These are phyloP conservation scores for Eubucco bourcierii DNA, from an alignment of 2,113 vertebrate genomes.

Conservation along the genomic window DNA sequence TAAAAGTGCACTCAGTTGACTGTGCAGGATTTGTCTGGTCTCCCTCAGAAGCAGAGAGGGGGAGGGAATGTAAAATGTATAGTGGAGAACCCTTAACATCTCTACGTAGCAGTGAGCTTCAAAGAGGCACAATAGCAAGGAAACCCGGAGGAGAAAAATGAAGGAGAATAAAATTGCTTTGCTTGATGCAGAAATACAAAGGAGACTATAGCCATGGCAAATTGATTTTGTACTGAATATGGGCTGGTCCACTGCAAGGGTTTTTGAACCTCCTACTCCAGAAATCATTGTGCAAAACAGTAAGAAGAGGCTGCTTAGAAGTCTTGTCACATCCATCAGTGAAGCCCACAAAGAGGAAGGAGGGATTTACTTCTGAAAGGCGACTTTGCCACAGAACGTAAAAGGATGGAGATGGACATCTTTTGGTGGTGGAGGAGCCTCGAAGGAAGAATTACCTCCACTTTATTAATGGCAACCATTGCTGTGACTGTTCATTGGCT, in stretches of 20 bases:
- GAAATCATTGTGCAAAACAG: constrained; percentile 71
- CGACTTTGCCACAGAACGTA: constrained; percentile 65
- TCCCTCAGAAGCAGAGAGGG: background rate
- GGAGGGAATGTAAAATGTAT: background rate
- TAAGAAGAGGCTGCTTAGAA: constrained; percentile 68
- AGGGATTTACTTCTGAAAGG: constrained; percentile 66
- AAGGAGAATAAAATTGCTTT: constrained; percentile 38
- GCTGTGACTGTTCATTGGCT: background rate
- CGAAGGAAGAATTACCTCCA: constrained; percentile 27
- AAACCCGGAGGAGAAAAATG: constrained; percentile 32
- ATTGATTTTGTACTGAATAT: constrained; percentile 71
- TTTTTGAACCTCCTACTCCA: constrained; percentile 62
- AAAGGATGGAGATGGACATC: constrained; percentile 53
- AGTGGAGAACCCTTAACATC: constrained; percentile 16
- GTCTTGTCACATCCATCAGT: constrained; percentile 74
- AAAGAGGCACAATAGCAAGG: constrained; percentile 35
- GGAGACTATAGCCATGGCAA: constrained; percentile 64
- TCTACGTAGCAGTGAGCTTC: constrained; percentile 13
- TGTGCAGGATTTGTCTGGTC: background rate
- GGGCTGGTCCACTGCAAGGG: constrained; percentile 57
- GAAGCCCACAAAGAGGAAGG: constrained; percentile 38
- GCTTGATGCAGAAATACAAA: constrained; percentile 58
- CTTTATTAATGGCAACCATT: background rate
- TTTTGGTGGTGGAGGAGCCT: constrained; percentile 51
- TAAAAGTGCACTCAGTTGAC: background rate